Conservation (phyloP, 2,888 invertebrate genomes). For the Netelia melanura region DNA sequence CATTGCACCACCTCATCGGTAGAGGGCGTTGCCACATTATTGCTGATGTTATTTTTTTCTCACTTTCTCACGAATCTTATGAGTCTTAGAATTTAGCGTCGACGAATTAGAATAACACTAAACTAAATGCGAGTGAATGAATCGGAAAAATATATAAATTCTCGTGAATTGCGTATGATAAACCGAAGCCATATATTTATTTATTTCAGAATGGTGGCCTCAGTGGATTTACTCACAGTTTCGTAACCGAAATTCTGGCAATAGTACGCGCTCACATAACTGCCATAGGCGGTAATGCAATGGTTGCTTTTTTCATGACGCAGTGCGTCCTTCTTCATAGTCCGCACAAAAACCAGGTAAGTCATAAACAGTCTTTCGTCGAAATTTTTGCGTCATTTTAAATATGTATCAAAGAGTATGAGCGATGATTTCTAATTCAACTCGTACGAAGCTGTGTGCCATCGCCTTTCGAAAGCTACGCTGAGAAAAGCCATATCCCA, state of each 20-base stretch:
- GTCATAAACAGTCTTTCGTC: slow-evolving; percentile 57
- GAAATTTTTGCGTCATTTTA: background rate
- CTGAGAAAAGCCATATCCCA: slow-evolving; percentile 43
- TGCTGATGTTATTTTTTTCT: background rate
- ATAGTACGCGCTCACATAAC: slow-evolving; percentile 97
- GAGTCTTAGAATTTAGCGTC: background rate
- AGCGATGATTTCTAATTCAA: background rate
- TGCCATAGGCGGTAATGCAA: slow-evolving; percentile 97
- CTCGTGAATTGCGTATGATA: background rate
- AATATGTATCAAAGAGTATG: background rate
- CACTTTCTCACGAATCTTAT: background rate
- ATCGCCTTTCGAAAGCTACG: background rate
- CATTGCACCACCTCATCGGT: background rate
- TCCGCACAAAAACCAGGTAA: slow-evolving; percentile 98
- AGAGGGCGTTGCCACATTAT: background rate
- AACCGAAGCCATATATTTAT: slow-evolving; percentile 47
- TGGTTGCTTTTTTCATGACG: slow-evolving; percentile 97
- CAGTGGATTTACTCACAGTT: slow-evolving; percentile 97
- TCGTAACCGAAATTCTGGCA: slow-evolving; percentile 96
- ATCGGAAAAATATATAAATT: slow-evolving; percentile 3
- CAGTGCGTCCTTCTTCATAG: slow-evolving; percentile 96
- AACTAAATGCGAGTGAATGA: background rate
- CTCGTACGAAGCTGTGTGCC: background rate
- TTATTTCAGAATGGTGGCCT: slow-evolving; percentile 92
- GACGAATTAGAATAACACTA: background rate